A percentile compares a stretch with the other conserved stretches of the same genome.
Evolutionary conservation across 2,113 vertebrate genomes (phyloP).

Genomic region (Sardina pilchardus): DNA sequence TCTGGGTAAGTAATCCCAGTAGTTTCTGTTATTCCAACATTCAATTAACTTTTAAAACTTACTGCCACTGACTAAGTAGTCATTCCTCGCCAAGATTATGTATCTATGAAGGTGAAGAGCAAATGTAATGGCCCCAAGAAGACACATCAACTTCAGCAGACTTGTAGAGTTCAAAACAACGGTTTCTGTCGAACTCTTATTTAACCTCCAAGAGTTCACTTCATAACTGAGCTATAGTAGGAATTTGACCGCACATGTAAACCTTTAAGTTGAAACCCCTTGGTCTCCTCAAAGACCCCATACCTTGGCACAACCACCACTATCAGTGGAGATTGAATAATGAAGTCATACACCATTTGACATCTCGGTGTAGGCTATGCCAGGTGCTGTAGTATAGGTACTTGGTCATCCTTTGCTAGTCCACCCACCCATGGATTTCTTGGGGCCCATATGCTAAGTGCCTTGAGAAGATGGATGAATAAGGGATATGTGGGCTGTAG

Average conservation of each 20-base stretch:
- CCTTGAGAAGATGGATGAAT: neutral
- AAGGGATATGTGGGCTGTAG: neutral
- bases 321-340: neutral
- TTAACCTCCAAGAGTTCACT: neutral
- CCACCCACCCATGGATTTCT: too few relatives aligned
- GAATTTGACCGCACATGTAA: neutral
- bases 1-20: neutral
- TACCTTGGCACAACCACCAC: neutral
- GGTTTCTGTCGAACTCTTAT: neutral
- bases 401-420: neutral
- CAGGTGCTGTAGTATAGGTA: neutral
- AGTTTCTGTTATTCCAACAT: too few relatives aligned
- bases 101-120: too few relatives aligned
- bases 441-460: neutral
- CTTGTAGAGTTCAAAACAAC: neutral
- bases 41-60: too few relatives aligned
- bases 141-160: too few relatives aligned
- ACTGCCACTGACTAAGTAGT: too few relatives aligned
- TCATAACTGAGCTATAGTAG: neutral
- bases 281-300: neutral
- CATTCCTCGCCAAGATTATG: too few relatives aligned
- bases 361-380: neutral
- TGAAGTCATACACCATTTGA: neutral
- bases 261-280: neutral
- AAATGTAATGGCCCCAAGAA: too few relatives aligned